phyloP scores from a whole-genome alignment of 2,888 invertebrate genomes.

The Drosophila lutescens region DNA sequence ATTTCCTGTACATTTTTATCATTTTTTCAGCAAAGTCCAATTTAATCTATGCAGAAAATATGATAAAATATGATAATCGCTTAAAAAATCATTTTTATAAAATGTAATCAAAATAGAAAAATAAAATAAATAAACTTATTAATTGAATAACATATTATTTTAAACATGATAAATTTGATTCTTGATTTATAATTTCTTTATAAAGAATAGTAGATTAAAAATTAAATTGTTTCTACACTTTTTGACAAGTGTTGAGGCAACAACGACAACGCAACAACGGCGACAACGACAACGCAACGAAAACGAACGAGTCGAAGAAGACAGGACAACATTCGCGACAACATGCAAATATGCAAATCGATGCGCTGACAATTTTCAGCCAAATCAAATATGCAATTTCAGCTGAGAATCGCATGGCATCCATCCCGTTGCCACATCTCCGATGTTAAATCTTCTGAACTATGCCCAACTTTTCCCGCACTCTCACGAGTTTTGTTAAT shows the following conservation, averaged over 20 bases:
- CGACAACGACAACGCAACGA: constrained; percentile 28
- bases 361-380: constrained; percentile 69
- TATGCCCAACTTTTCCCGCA: constrained; percentile 7
- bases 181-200: no score
- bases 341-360: constrained; percentile 77
- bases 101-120: no score
- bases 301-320: constrained; percentile 24
- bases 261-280: constrained; percentile 8
- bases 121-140: no score
- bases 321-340: constrained; percentile 55
- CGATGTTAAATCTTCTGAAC: neutral
- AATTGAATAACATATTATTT: no score
- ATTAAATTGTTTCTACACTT: neutral
- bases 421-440: neutral
- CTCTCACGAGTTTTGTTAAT: constrained; percentile 65
- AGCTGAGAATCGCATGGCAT: constrained; percentile 40
- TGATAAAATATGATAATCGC: no score
- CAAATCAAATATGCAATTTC: constrained; percentile 71
- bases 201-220: no score
- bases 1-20: no score
- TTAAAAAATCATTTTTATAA: no score
- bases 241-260: neutral
- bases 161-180: no score
- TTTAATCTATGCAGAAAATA: no score
- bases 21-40: no score